These are phyloP conservation scores for Conger conger DNA, from an alignment of 2,113 vertebrate species.

Conservation along the genomic window DNA sequence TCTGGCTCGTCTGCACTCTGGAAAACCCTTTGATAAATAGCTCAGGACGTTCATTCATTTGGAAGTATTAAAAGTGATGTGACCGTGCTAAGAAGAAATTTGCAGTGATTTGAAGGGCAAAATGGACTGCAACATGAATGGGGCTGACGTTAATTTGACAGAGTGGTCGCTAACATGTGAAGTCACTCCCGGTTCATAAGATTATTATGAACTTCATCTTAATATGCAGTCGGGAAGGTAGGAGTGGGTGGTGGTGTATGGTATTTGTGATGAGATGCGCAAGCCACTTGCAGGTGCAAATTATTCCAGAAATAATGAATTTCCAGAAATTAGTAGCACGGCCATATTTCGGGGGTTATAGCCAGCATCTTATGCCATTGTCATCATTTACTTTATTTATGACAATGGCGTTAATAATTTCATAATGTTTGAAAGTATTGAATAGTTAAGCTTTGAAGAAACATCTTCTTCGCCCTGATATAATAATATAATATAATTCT, in stretches of 20 bases:
- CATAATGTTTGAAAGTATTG: no score
- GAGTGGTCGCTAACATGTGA: not conserved
- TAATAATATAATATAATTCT: no score
- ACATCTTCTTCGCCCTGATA: no score
- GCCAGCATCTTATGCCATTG: not conserved
- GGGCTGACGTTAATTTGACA: conserved; percentile 5
- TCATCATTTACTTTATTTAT: no score
- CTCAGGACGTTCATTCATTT: not conserved
- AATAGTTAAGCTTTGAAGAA: no score
- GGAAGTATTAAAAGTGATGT: conserved; percentile 6
- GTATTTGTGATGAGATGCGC: not conserved
- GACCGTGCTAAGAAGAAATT: not conserved
- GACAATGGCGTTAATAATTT: no score
- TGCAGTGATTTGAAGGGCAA: not conserved
- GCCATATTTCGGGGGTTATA: not conserved
- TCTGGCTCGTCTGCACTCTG: not conserved
- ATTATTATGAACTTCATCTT: not conserved
- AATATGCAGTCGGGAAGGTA: not conserved
- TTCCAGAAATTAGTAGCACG: not conserved
- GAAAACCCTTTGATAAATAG: not conserved
- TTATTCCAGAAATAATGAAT: no score
- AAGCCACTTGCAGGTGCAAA: not conserved
- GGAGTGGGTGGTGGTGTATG: not conserved
- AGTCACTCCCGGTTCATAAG: conserved; percentile 6
- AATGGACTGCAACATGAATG: not conserved